phyloP scores from a whole-genome alignment of 2,797 vertebrate species.

The Cheirogaleus major region DNA sequence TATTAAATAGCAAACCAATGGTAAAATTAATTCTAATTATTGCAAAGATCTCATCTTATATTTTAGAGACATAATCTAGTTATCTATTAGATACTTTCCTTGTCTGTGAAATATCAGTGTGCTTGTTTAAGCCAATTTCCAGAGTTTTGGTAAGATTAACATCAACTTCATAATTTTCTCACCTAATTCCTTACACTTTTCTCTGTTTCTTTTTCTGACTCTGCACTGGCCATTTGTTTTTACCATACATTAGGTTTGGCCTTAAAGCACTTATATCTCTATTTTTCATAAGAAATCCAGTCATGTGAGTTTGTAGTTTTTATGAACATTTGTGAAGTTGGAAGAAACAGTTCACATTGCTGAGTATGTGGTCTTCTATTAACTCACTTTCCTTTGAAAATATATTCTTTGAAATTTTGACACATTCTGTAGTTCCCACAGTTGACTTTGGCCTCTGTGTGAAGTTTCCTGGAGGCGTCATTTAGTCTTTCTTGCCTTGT shows the following conservation, averaged over 20 bases:
- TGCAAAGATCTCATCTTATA: neutral
- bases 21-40: neutral
- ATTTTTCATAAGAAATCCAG: neutral
- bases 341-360: neutral
- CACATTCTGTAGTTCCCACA: neutral
- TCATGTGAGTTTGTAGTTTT: neutral
- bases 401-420: neutral
- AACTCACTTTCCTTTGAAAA: neutral
- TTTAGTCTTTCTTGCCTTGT: neutral
- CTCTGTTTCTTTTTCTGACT: neutral
- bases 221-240: neutral
- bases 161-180: neutral
- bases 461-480: neutral
- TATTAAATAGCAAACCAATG: neutral
- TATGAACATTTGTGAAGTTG: neutral
- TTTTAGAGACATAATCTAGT: neutral
- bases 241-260: neutral
- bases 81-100: neutral
- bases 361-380: neutral
- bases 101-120: neutral
- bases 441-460: neutral
- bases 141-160: neutral
- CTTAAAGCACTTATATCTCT: neutral
- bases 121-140: neutral
- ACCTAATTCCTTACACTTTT: neutral